These are phyloP conservation scores for Drosophila aldrichi DNA, from an alignment of 2,888 invertebrate species.

Conservation along the genomic window DNA sequence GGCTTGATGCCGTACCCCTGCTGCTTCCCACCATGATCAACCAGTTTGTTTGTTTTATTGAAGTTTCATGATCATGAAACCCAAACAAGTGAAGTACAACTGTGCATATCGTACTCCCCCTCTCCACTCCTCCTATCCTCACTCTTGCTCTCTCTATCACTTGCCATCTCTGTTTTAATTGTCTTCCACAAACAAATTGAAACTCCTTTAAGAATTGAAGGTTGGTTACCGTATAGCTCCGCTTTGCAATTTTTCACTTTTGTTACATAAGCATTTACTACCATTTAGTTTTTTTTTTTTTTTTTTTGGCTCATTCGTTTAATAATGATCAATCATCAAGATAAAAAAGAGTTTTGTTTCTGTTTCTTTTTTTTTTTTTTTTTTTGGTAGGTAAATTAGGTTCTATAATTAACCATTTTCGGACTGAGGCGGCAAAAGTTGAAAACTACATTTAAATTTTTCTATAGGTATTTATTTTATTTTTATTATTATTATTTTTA, in stretches of 20 bases:
- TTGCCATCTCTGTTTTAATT: constrained; percentile 55
- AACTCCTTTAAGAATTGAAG: constrained; percentile 73
- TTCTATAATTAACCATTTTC: constrained; percentile 74
- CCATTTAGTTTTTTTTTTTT: constrained; percentile 34
- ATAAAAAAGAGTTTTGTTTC: constrained; percentile 55
- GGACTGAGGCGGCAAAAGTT: constrained; percentile 53
- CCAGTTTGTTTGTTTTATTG: constrained; percentile 74
- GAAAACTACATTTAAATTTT: constrained; percentile 65
- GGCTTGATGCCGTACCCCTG: constrained; percentile 1
- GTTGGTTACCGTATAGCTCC: constrained; percentile 56
- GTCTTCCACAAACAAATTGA: constrained; percentile 47
- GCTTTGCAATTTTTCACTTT: constrained; percentile 75
- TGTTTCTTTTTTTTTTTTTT: background rate
- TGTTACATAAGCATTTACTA: constrained; percentile 76
- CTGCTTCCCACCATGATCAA: constrained; percentile 36
- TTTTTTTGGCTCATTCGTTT: constrained; percentile 37
- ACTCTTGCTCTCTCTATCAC: background rate
- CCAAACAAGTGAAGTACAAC: constrained; percentile 58
- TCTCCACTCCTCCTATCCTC: constrained; percentile 1
- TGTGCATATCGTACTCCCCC: constrained; percentile 16
- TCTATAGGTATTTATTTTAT: constrained; percentile 2
- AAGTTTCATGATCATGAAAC: constrained; percentile 78
- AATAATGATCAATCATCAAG: constrained; percentile 78
- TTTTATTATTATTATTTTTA: background rate
- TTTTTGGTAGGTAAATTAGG: constrained; percentile 63